These are phyloP conservation scores for Druceiella hillmani DNA, from an alignment of 2,888 invertebrate genomes.

Conservation along the genomic window DNA sequence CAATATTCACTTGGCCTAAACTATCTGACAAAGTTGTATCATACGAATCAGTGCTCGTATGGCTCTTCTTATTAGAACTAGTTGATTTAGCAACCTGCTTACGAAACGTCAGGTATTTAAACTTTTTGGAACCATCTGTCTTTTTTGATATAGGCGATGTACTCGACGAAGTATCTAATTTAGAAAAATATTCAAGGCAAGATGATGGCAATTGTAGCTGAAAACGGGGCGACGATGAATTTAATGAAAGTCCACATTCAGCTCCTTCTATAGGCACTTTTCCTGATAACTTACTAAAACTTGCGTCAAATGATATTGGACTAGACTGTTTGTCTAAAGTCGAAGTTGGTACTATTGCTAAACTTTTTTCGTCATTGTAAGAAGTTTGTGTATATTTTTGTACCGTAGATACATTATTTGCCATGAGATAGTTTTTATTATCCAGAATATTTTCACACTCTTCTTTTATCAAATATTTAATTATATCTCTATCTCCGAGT, in stretches of 20 bases:
- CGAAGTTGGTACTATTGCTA: conserved; percentile 43
- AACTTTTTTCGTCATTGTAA: conserved; percentile 39
- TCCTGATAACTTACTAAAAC: conserved; percentile 17
- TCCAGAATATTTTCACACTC: conserved; percentile 35
- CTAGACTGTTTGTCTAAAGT: conserved; percentile 39
- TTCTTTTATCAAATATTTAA: conserved; percentile 40
- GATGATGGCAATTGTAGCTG: conserved; percentile 39
- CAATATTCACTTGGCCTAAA: too few relatives aligned
- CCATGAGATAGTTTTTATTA: conserved; percentile 37
- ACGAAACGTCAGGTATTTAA: too few relatives aligned
- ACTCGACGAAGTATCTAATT: conserved; percentile 32
- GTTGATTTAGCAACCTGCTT: too few relatives aligned
- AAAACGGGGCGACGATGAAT: conserved; percentile 42
- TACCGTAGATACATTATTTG: conserved; percentile 31
- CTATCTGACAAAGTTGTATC: too few relatives aligned
- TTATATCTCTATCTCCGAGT: conserved; percentile 44
- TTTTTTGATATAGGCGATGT: too few relatives aligned
- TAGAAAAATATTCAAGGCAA: conserved; percentile 35
- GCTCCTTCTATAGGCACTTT: conserved; percentile 29
- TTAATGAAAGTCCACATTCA: conserved; percentile 37
- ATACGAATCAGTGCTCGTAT: too few relatives aligned
- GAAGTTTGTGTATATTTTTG: conserved; percentile 48
- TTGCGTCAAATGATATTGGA: conserved; percentile 26
- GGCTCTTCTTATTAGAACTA: too few relatives aligned
- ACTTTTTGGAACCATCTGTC: too few relatives aligned